A percentile compares a stretch with the other conserved stretches of the same genome.
Evolutionary conservation across 2,888 invertebrate genomes (phyloP).

Genomic region (Deroplatys truncata): DNA sequence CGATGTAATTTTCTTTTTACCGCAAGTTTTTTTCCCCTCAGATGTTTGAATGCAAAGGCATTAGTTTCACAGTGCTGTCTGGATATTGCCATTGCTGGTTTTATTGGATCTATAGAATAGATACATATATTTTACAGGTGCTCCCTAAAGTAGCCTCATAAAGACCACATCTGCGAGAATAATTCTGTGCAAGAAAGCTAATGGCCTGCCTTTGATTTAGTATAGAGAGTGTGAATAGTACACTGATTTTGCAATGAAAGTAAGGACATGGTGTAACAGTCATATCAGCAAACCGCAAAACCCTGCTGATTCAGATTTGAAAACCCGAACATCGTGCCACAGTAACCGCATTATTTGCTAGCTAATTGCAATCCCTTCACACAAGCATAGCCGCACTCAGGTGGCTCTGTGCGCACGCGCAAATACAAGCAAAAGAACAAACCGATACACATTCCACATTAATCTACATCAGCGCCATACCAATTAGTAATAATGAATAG

Average conservation of each 20-base stretch:
- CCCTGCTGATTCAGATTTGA: neutral
- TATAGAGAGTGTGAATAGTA: neutral
- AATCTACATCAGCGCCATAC: neutral
- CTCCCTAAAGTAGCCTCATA: no score
- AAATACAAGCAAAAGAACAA: neutral
- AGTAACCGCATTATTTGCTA: neutral
- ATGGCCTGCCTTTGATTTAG: no score
- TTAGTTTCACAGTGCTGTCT: no score
- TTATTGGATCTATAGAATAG: no score
- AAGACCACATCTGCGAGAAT: no score
- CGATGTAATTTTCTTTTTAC: no score
- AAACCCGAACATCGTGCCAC: neutral
- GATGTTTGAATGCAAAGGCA: no score
- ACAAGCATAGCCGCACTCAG: neutral
- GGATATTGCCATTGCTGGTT: no score
- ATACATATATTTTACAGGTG: no score
- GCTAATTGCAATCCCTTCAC: neutral
- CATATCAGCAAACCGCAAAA: neutral
- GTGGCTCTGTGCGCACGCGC: neutral
- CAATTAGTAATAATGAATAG: neutral
- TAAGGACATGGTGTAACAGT: neutral
- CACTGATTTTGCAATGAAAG: neutral
- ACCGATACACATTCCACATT: neutral
- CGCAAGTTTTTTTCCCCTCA: no score
- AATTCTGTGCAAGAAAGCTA: no score